Percentiles rank a stretch among this genome's conserved stretches.
Evolutionary conservation across 2,113 vertebrate species (phyloP).

Genomic region (Corythornis cristatus): DNA sequence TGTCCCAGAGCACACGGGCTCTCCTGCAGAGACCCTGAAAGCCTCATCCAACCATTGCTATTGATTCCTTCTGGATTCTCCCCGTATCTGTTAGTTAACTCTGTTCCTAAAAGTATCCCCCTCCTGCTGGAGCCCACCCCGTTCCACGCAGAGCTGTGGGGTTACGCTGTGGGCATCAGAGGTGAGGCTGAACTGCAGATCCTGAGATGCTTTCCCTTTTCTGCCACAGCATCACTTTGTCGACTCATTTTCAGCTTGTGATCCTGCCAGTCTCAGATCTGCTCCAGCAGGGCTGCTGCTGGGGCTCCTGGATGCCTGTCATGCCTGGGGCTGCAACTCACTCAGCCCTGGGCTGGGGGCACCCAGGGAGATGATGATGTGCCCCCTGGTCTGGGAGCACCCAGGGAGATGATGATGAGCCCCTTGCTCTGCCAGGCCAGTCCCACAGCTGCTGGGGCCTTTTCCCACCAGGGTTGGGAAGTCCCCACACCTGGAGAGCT

Average conservation of each 20-base stretch:
- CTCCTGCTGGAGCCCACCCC: not conserved
- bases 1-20: not conserved
- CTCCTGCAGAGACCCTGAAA: not conserved
- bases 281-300: not conserved
- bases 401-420: no score
- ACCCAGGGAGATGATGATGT: no score
- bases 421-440: not conserved
- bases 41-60: not conserved
- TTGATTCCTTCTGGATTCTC: not conserved
- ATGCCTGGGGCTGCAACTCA: rapidly evolving
- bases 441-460: not conserved
- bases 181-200: not conserved
- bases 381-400: not conserved
- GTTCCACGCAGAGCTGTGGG: not conserved
- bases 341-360: not conserved
- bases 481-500: rapidly evolving
- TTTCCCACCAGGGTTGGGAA: rapidly evolving
- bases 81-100: not conserved
- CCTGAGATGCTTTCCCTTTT: not conserved
- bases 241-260: slow-evolving; percentile 7
- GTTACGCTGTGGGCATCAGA: not conserved
- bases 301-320: not conserved
- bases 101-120: not conserved
- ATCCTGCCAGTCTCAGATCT: not conserved
- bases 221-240: not conserved